Conservation (phyloP, 2,797 vertebrate species). For the Tragopan temminckii region DNA sequence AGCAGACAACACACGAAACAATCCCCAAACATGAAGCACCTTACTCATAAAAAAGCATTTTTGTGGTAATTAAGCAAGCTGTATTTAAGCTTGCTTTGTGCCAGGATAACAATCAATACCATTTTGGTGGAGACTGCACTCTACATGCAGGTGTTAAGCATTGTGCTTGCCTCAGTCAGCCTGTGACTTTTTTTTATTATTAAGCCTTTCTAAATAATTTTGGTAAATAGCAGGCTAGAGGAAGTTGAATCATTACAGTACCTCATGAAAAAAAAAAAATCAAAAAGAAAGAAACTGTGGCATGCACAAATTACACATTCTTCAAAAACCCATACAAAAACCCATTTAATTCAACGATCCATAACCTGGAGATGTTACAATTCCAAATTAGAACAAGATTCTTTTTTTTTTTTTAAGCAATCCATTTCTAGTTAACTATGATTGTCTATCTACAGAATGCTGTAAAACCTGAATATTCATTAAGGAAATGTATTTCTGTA, state of each 20-base stretch:
- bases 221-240: conserved; percentile 39
- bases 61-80: conserved; percentile 83
- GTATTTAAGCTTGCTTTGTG: conserved; percentile 73
- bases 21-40: conserved; percentile 74
- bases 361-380: neutral
- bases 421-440: conserved; percentile 12
- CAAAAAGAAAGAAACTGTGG: conserved; percentile 13
- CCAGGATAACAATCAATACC: conserved; percentile 78
- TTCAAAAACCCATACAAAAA: conserved; percentile 22
- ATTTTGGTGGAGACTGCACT: conserved; percentile 78
- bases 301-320: conserved; percentile 12
- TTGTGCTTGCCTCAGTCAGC: conserved; percentile 78
- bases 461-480: neutral
- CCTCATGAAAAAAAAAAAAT: neutral
- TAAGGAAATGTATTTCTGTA: neutral
- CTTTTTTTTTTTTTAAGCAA: neutral
- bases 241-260: neutral
- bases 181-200: conserved; percentile 57
- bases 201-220: conserved; percentile 60
- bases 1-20: conserved; percentile 76
- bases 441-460: neutral
- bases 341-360: conserved; percentile 25
- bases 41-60: conserved; percentile 81
- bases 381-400: neutral
- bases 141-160: conserved; percentile 78